A percentile compares a stretch with the other conserved stretches of the same genome.
Evolutionary conservation across 92 coral and sea anemone genomes (phyloP).

Genomic region (Pocillopora meandrina): DNA sequence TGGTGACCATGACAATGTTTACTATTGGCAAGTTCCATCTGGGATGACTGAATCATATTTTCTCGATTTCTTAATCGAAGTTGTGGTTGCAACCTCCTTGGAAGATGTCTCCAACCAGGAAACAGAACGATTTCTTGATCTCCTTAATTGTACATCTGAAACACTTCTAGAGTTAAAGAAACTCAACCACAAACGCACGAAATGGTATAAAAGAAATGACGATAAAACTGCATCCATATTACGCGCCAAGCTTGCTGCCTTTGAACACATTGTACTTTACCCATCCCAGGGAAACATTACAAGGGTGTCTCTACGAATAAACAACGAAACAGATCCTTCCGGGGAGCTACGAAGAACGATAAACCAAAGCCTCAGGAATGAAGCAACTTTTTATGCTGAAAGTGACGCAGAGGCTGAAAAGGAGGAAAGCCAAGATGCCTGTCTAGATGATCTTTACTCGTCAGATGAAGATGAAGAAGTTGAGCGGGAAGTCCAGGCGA

Average conservation of each 20-base stretch:
- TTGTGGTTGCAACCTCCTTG: slow-evolving; percentile 1
- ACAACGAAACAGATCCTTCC: slow-evolving; percentile 11
- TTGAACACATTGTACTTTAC: not conserved
- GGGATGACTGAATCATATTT: slow-evolving; percentile 32
- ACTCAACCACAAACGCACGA: slow-evolving; percentile 20
- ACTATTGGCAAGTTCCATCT: slow-evolving; percentile 39
- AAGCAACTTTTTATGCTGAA: not conserved
- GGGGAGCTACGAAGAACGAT: slow-evolving; percentile 21
- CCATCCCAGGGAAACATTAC: slow-evolving; percentile 9
- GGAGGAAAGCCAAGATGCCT: not conserved
- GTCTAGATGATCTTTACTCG: slow-evolving; percentile 11
- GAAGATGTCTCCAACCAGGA: not conserved
- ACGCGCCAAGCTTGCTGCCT: not conserved
- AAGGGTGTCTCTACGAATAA: slow-evolving; percentile 14
- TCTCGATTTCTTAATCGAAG: slow-evolving; percentile 18
- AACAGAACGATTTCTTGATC: not conserved
- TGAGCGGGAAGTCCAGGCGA: slow-evolving; percentile 17
- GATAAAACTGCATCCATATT: not conserved
- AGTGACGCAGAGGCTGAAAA: not conserved
- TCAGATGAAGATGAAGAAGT: slow-evolving; percentile 42
- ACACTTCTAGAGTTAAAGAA: not conserved
- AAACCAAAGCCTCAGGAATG: not conserved
- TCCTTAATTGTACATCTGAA: not conserved
- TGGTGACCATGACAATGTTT: not conserved
- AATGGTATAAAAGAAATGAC: slow-evolving; percentile 3